Evolutionary conservation across 1,140 invertebrate species (phyloP).

Genomic region (Pogonognathellus flavescens): DNA sequence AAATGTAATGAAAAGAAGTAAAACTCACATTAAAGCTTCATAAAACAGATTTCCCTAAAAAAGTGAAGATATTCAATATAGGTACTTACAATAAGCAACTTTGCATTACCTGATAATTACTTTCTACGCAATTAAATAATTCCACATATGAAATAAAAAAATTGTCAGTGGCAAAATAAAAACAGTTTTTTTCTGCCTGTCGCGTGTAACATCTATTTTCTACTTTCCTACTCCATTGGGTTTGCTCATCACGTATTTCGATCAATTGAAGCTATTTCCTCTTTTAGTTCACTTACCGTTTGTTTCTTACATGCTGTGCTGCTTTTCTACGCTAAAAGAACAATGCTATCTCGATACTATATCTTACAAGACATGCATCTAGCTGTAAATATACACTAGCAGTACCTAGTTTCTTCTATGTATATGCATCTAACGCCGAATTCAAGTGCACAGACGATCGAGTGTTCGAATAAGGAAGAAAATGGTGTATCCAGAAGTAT

Average conservation of each 20-base stretch:
- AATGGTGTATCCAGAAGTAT: neutral
- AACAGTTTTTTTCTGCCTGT: too few relatives aligned
- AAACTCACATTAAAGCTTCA: too few relatives aligned
- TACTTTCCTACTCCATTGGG: neutral
- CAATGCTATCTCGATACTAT: neutral
- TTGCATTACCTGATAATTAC: too few relatives aligned
- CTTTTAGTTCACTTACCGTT: neutral
- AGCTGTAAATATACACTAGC: neutral
- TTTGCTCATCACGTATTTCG: constrained; percentile 36
- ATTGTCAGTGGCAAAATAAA: too few relatives aligned
- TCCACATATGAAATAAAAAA: too few relatives aligned
- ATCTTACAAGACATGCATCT: neutral
- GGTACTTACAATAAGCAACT: too few relatives aligned
- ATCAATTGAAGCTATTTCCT: constrained; percentile 43
- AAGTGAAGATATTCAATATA: too few relatives aligned
- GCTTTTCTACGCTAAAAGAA: neutral
- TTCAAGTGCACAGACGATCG: neutral
- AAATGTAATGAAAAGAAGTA: too few relatives aligned
- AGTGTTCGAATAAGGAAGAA: neutral
- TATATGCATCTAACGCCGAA: neutral
- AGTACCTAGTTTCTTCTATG: neutral
- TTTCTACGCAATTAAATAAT: too few relatives aligned
- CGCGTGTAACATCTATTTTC: neutral
- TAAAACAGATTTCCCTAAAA: too few relatives aligned
- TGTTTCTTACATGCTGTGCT: neutral